phyloP scores from a whole-genome alignment of 2,113 vertebrate species.

The Dryoscopus gambensis region DNA sequence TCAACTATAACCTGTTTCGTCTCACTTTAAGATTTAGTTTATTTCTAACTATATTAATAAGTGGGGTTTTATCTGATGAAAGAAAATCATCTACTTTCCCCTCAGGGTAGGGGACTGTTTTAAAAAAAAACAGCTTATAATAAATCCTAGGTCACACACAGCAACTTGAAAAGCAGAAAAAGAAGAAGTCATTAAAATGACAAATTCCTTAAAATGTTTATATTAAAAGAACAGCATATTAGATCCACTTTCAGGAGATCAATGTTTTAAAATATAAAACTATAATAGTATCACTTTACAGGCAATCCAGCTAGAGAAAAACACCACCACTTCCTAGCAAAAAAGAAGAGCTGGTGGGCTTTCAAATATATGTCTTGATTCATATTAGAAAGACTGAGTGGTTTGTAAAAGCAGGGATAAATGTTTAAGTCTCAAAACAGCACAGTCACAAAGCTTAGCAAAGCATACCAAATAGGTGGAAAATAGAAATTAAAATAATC shows the following conservation, averaged over 20 bases:
- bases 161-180: neutral
- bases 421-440: neutral
- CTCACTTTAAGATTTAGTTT: neutral
- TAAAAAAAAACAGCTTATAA: neutral
- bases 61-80: neutral
- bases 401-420: neutral
- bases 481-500: neutral
- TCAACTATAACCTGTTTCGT: neutral
- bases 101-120: neutral
- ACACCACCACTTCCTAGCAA: neutral
- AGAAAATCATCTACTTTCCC: neutral
- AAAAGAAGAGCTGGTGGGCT: neutral
- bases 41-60: neutral
- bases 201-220: neutral
- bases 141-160: neutral
- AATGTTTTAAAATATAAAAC: neutral
- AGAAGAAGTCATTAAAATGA: neutral
- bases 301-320: neutral
- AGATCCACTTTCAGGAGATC: neutral
- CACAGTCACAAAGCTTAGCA: neutral
- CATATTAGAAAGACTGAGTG: neutral
- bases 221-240: neutral
- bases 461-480: neutral
- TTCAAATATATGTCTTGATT: neutral
- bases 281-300: neutral